Evolutionary conservation across 1,140 invertebrate genomes (phyloP), one percentile per base, ranked within the genome.

Genomic region (Drosophila virilis): DNA sequence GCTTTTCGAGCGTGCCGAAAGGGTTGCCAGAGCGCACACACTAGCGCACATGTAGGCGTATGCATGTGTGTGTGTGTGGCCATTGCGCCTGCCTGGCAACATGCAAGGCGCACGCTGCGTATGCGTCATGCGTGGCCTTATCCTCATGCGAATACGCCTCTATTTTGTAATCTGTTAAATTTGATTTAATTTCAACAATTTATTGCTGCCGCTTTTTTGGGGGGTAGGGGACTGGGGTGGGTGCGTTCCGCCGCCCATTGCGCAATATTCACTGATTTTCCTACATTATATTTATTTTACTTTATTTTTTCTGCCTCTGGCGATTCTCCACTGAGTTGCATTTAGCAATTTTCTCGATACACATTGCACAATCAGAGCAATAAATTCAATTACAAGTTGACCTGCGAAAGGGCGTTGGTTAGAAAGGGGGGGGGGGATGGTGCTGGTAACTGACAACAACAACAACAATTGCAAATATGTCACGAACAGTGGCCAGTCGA

Each of bases 381-480:
- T 88, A 88, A 88, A 88, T 88, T 77, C 78, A 88, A 88, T 88
- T 89, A 83, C 79, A 77, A 55, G 73, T 72, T 62, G 75, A 15
- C 54, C 64, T 43, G 69, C 46, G 45, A 22, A 8, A 8, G 22
- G 22, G 22, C 1, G 1, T 22, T 22, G 22, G 22, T 0, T 5
- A 4, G 22, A 28, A 4, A 4, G 1, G 22, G 22, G 0, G 22
- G 22, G 6, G 22, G 22, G n/a, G n/a, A n/a, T n/a, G n/a, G n/a
- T n/a, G n/a, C n/a, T n/a, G n/a, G n/a, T n/a, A n/a, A n/a, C n/a
- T n/a, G n/a, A n/a, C n/a, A n/a, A n/a, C n/a, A 58, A 35, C 48
- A 50, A 52, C 38, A 64, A 48, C 46, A 50, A 55, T 45, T 38
- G 51, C 59, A 74, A 71, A 75, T 73, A 67, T 76, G 70, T 73